A percentile compares a stretch with the other conserved stretches of the same genome.
Evolutionary conservation across 2,888 invertebrate species (phyloP).

Genomic region (Tanypteryx hageni): DNA sequence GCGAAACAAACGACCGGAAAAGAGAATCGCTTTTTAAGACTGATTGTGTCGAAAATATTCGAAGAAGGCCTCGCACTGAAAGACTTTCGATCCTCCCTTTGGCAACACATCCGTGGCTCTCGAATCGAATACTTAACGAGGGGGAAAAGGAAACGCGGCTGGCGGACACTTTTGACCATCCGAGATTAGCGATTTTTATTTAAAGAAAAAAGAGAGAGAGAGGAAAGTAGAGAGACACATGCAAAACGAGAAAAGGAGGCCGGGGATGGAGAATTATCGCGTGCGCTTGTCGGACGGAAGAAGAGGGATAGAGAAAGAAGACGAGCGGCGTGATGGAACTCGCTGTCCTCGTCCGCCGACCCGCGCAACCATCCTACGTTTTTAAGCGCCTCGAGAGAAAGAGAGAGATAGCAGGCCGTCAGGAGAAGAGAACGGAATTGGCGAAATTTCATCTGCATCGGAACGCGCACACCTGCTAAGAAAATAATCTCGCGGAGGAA

Average conservation of each 20-base stretch:
- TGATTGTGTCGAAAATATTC: neutral
- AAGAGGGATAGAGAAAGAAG: too few relatives aligned
- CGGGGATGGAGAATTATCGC: too few relatives aligned
- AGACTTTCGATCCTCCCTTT: too few relatives aligned
- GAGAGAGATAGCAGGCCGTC: neutral
- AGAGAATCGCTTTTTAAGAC: neutral
- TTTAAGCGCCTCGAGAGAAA: neutral
- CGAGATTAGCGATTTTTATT: too few relatives aligned
- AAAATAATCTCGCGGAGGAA: neutral
- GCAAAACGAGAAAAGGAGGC: too few relatives aligned
- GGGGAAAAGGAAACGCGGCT: too few relatives aligned
- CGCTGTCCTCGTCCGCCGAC: neutral
- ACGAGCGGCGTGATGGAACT: neutral
- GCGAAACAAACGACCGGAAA: neutral
- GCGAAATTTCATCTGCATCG: slow-evolving; percentile 1
- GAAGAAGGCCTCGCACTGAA: neutral
- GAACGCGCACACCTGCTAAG: slow-evolving; percentile 19
- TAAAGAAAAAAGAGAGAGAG: too few relatives aligned
- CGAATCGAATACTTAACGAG: too few relatives aligned
- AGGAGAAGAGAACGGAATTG: neutral
- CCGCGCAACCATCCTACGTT: neutral
- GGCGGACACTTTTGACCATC: too few relatives aligned
- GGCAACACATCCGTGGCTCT: too few relatives aligned
- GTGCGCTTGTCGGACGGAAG: too few relatives aligned
- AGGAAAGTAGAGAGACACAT: too few relatives aligned